Percentiles rank a stretch among this genome's conserved stretches.
These are phyloP conservation scores for Valencia hispanica DNA, from an alignment of 2,797 vertebrate genomes.

Conservation along the genomic window DNA sequence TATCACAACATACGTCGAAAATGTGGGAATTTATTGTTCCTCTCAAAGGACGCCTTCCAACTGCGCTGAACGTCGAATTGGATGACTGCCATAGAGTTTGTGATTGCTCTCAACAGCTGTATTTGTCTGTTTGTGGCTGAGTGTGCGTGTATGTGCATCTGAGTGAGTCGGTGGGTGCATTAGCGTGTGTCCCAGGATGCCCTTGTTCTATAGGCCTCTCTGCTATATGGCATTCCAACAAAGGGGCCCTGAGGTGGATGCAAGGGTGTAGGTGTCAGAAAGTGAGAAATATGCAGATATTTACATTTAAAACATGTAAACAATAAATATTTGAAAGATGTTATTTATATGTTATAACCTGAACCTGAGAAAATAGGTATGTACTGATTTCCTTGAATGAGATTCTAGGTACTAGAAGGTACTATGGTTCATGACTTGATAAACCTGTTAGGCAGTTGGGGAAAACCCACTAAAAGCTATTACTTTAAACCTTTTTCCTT, in stretches of 20 bases:
- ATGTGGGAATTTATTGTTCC: conserved; percentile 51
- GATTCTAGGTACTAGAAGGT: neutral
- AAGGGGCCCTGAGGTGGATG: conserved; percentile 69
- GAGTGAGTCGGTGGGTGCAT: conserved; percentile 47
- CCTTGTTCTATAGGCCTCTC: conserved; percentile 79
- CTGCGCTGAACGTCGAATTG: conserved; percentile 73
- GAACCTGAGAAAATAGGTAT: neutral
- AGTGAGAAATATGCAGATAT: conserved; percentile 57
- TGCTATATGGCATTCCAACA: conserved; percentile 80
- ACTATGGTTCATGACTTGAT: neutral
- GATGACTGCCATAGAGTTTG: conserved; percentile 66
- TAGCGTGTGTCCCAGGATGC: conserved; percentile 77
- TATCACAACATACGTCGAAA: conserved; percentile 66
- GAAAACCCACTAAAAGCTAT: neutral
- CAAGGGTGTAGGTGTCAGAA: conserved; percentile 68
- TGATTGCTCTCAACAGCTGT: conserved; percentile 83
- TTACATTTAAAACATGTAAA: conserved; percentile 38
- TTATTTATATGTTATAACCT: neutral
- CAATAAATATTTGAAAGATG: neutral
- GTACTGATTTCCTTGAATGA: neutral
- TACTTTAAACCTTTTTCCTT: neutral
- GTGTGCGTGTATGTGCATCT: conserved; percentile 46
- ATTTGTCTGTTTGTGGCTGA: conserved; percentile 71
- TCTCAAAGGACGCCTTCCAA: conserved; percentile 68
- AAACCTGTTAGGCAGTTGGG: neutral